A percentile compares a stretch with the other conserved stretches of the same genome.
Evolutionary conservation across 2,113 vertebrate genomes (phyloP).

Genomic region (Phaethornis superciliosus): DNA sequence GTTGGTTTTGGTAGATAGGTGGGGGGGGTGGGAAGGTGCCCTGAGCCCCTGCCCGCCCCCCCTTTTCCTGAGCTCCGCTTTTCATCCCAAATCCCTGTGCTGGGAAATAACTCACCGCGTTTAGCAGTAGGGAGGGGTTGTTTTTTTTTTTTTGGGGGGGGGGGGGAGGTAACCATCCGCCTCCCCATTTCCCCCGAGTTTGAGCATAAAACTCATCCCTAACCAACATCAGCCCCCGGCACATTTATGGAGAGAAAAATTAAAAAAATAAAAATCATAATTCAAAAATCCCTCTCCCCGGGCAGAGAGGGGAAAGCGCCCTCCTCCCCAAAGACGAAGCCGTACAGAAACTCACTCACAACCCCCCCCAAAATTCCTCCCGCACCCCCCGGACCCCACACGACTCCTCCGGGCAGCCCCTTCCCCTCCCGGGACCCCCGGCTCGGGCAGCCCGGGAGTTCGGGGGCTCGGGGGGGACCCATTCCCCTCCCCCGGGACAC

Average conservation of each 20-base stretch:
- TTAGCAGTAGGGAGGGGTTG: background rate
- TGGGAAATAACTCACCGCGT: background rate
- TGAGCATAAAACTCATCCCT: background rate
- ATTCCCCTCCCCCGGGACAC: background rate
- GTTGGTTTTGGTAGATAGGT: background rate
- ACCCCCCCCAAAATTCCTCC: background rate
- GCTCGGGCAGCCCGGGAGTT: background rate
- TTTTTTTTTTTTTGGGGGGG: no score
- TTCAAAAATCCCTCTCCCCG: no score
- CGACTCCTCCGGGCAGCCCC: background rate
- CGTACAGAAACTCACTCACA: background rate
- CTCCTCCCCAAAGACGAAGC: background rate
- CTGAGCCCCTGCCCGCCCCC: background rate
- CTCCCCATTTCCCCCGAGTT: background rate
- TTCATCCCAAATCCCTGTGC: background rate
- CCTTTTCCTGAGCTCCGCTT: no score
- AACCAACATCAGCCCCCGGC: background rate
- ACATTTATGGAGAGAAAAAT: rapidly evolving
- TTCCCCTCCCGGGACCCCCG: background rate
- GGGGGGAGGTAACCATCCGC: no score
- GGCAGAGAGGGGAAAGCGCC: background rate
- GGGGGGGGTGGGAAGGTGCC: background rate
- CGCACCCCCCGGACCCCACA: background rate
- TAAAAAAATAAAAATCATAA: no score
- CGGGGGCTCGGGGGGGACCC: background rate